These are phyloP conservation scores for Amphimedon queenslandica DNA, from an alignment of 37 sponge, comb jelly and placozoan species.

Conservation along the genomic window DNA sequence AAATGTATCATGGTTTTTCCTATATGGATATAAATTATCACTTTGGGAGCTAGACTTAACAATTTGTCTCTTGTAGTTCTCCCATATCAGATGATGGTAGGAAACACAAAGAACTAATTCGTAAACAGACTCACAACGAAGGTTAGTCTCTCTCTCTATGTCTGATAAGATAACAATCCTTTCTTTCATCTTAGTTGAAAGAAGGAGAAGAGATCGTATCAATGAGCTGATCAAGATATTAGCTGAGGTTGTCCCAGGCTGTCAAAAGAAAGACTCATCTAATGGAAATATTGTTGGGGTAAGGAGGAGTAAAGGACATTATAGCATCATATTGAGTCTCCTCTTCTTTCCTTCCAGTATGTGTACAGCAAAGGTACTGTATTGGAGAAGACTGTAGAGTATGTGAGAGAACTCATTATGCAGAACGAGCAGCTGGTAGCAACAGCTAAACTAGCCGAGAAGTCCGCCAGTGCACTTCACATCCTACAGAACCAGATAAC, in stretches of 20 bases:
- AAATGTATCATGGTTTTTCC: too few relatives aligned
- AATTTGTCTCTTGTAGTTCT: slow-evolving; percentile 4
- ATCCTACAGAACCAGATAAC: slow-evolving; percentile 70
- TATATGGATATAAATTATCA: too few relatives aligned
- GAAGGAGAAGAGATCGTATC: slow-evolving; percentile 85
- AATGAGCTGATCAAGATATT: slow-evolving; percentile 83
- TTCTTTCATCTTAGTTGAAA: slow-evolving; percentile 53
- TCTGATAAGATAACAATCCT: not conserved
- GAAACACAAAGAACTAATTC: slow-evolving; percentile 38
- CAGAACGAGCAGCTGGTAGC: slow-evolving; percentile 52
- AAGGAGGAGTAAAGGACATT: not conserved
- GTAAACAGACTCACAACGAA: slow-evolving; percentile 84
- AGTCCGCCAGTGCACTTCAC: slow-evolving; percentile 59
- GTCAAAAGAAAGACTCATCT: slow-evolving; percentile 81
- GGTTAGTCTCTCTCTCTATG: slow-evolving; percentile 10
- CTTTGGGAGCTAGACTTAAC: too few relatives aligned
- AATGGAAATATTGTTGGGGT: slow-evolving; percentile 62
- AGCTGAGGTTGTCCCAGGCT: slow-evolving; percentile 86
- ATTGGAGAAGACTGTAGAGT: slow-evolving; percentile 74
- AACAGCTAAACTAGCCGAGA: slow-evolving; percentile 55
- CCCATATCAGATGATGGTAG: not conserved
- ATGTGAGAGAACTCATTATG: slow-evolving; percentile 50
- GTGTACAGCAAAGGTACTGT: slow-evolving; percentile 78
- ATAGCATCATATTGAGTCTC: not conserved
- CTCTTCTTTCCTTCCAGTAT: slow-evolving; percentile 26